Evolutionary conservation across 2,113 vertebrate species (phyloP).

Genomic region (Raphicerus campestris): DNA sequence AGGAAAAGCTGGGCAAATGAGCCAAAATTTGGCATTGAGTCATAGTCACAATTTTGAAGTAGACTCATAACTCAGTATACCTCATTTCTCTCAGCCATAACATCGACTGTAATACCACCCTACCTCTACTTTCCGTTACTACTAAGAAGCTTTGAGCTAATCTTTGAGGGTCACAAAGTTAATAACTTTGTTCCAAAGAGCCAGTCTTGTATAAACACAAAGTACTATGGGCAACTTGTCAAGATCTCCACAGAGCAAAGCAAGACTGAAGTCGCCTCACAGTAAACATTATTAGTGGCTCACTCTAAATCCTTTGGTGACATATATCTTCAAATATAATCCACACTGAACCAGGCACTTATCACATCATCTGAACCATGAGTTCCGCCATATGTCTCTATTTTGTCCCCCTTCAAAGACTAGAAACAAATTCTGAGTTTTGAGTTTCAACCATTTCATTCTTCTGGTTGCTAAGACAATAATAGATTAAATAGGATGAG

Average conservation of each 20-base stretch:
- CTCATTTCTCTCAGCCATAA: background rate
- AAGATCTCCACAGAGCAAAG: background rate
- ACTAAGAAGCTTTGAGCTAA: background rate
- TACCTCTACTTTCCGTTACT: background rate
- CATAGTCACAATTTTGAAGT: background rate
- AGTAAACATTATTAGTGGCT: background rate
- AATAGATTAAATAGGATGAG: slow-evolving; percentile 80
- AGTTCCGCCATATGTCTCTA: background rate
- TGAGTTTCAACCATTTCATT: slow-evolving; percentile 52
- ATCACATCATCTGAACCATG: background rate
- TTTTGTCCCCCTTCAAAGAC: background rate
- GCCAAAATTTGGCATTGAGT: background rate
- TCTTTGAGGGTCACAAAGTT: slow-evolving; percentile 6
- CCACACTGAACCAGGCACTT: background rate
- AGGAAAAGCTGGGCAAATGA: background rate
- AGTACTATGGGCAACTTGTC: background rate
- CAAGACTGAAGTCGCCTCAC: background rate
- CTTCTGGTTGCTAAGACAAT: slow-evolving; percentile 73
- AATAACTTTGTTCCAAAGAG: slow-evolving; percentile 21
- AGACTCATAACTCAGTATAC: background rate
- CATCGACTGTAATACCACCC: rapidly evolving
- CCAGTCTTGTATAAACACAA: background rate
- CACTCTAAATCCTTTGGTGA: slow-evolving; percentile 23
- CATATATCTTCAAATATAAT: slow-evolving; percentile 1
- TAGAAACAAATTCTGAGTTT: slow-evolving; percentile 28